A percentile compares a stretch with the other conserved stretches of the same genome.
Evolutionary conservation across 2,797 vertebrate genomes (phyloP).

Genomic region (Monodelphis domestica): DNA sequence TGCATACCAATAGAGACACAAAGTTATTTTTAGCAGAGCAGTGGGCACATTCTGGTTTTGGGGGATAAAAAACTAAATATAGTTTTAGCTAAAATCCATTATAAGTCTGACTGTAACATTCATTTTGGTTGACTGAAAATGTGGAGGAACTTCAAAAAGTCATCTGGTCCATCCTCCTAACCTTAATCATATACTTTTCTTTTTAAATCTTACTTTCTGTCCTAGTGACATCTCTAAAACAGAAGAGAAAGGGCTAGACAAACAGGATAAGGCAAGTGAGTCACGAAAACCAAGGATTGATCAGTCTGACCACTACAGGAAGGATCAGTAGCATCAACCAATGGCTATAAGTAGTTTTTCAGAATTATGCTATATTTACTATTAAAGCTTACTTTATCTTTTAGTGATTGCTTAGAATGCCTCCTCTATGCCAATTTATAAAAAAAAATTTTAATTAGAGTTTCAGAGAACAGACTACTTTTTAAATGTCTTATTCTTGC

Average conservation of each 20-base stretch:
- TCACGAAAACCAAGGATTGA: neutral
- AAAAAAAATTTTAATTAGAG: neutral
- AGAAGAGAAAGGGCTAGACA: no score
- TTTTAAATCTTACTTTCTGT: no score
- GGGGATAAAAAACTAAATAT: neutral
- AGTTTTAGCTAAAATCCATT: neutral
- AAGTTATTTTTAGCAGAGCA: neutral
- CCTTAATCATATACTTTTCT: neutral
- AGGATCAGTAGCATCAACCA: neutral
- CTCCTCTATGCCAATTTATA: neutral
- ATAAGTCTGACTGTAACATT: neutral
- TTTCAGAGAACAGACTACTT: neutral
- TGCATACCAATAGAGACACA: neutral
- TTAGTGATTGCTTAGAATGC: neutral
- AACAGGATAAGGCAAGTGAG: neutral
- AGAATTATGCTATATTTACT: neutral
- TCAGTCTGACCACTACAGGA: neutral
- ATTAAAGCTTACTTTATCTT: neutral
- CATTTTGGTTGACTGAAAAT: neutral
- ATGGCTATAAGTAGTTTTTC: neutral
- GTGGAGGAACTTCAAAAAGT: neutral
- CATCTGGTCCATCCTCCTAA: neutral
- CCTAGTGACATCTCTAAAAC: no score
- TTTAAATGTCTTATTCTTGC: neutral
- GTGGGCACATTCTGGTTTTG: neutral